Conservation (phyloP, 2,888 invertebrate genomes). For the Drosophila paranaensis region DNA sequence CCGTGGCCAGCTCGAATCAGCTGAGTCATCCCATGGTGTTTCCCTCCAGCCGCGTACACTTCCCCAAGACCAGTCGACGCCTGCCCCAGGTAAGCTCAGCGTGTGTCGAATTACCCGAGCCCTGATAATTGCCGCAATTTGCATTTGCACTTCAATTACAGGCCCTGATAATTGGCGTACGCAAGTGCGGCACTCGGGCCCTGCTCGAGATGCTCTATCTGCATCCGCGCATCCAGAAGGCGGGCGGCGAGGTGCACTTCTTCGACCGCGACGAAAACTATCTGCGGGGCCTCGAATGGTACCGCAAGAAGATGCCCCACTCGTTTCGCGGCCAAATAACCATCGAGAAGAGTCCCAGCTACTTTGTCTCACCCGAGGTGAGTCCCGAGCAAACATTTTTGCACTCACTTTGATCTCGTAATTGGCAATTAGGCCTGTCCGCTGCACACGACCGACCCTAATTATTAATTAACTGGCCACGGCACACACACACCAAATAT, state of each 20-base stretch:
- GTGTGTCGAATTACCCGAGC: constrained; percentile 15
- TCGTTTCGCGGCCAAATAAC: constrained; percentile 96
- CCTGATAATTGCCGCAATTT: constrained; percentile 71
- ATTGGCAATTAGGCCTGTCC: constrained; percentile 71
- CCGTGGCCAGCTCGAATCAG: constrained; percentile 78
- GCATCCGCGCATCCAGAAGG: constrained; percentile 96
- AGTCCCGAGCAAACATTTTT: constrained; percentile 72
- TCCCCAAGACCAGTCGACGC: constrained; percentile 87
- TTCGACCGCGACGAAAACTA: constrained; percentile 98
- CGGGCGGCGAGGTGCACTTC: constrained; percentile 97
- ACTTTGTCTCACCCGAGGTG: constrained; percentile 98
- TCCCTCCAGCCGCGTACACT: constrained; percentile 86
- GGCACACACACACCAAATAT: not conserved
- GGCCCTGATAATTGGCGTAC: constrained; percentile 96
- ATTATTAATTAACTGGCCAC: constrained; percentile 73
- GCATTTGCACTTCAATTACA: constrained; percentile 80
- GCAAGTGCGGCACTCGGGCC: constrained; percentile 98
- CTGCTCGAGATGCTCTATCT: constrained; percentile 97
- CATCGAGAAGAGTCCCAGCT: constrained; percentile 98
- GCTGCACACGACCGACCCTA: constrained; percentile 43
- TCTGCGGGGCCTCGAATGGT: constrained; percentile 96
- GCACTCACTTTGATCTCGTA: constrained; percentile 66
- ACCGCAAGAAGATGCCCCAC: constrained; percentile 96
- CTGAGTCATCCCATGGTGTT: constrained; percentile 85
- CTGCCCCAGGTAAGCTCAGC: constrained; percentile 86